Percentiles rank a stretch among this genome's conserved stretches.
phyloP scores from a whole-genome alignment of 2,113 vertebrate species.

The Platysternon megacephalum region DNA sequence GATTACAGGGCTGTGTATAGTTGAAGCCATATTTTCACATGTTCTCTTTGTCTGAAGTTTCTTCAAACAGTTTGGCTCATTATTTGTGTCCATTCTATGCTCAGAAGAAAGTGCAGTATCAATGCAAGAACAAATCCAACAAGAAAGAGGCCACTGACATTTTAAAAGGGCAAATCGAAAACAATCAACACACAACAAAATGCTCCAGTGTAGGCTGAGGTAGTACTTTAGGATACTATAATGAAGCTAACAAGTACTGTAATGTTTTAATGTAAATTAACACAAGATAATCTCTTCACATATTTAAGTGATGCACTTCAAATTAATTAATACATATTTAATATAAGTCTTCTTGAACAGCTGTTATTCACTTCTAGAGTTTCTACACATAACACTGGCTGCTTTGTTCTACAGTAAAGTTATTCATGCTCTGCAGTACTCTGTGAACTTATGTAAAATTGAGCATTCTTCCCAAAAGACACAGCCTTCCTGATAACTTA shows the following conservation, averaged over 20 bases:
- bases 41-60: not conserved
- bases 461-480: slow-evolving; percentile 65
- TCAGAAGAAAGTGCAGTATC: not conserved
- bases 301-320: slow-evolving; percentile 76
- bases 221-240: slow-evolving; percentile 58
- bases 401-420: slow-evolving; percentile 73
- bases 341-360: slow-evolving; percentile 76
- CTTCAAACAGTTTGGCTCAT: not conserved
- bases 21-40: not conserved
- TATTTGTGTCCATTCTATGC: not conserved
- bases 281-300: slow-evolving; percentile 76
- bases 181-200: slow-evolving; percentile 72
- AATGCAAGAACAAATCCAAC: slow-evolving; percentile 29
- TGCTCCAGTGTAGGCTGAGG: slow-evolving; percentile 42
- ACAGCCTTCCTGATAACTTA: slow-evolving; percentile 71
- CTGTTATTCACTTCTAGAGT: slow-evolving; percentile 78
- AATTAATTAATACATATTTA: slow-evolving; percentile 79
- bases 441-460: slow-evolving; percentile 64
- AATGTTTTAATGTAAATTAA: slow-evolving; percentile 75
- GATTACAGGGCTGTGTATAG: not conserved
- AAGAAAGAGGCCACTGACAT: slow-evolving; percentile 65
- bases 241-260: slow-evolving; percentile 71
- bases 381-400: slow-evolving; percentile 71
- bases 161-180: slow-evolving; percentile 76
- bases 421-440: slow-evolving; percentile 61